Percentiles rank a stretch among this genome's conserved stretches.
phyloP scores from a whole-genome alignment of 2,888 invertebrate species.

The Xestia c-nigrum region DNA sequence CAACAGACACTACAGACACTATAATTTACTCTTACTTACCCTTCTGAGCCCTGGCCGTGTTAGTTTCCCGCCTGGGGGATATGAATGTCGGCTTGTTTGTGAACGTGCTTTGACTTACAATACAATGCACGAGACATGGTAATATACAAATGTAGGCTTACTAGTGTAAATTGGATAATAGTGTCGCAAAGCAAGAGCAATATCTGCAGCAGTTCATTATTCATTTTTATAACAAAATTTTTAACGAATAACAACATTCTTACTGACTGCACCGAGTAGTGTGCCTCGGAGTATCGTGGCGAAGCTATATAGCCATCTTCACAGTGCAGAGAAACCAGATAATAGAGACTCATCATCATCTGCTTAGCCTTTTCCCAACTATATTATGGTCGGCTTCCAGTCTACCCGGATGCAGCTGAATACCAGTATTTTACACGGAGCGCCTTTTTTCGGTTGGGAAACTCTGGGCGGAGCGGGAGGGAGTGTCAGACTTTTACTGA shows the following conservation, averaged over 20 bases:
- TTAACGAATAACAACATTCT: not conserved
- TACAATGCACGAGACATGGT: conserved; percentile 6
- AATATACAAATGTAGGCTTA: not conserved
- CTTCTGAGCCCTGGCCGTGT: not conserved
- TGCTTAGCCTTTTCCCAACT: too few species aligned
- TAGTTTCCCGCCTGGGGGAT: conserved; percentile 16
- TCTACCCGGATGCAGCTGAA: too few species aligned
- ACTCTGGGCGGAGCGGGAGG: too few species aligned
- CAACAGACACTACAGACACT: not conserved
- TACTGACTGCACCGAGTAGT: too few species aligned
- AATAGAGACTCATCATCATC: too few species aligned
- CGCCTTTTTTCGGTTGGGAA: too few species aligned
- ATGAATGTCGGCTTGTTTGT: conserved; percentile 37
- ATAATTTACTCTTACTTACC: not conserved
- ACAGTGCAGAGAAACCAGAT: not conserved
- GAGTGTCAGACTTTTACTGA: too few species aligned
- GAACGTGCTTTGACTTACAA: conserved; percentile 32
- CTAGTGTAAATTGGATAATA: not conserved
- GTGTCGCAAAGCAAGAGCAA: not conserved
- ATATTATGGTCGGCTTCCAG: too few species aligned
- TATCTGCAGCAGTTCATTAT: not conserved
- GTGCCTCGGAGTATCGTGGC: not conserved
- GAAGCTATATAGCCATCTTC: not conserved
- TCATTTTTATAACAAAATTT: not conserved
- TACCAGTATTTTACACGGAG: too few species aligned